Percentiles rank a stretch among this genome's conserved stretches.
These are phyloP conservation scores for Agapostemon virescens DNA, from an alignment of 2,888 invertebrate genomes.

Conservation along the genomic window DNA sequence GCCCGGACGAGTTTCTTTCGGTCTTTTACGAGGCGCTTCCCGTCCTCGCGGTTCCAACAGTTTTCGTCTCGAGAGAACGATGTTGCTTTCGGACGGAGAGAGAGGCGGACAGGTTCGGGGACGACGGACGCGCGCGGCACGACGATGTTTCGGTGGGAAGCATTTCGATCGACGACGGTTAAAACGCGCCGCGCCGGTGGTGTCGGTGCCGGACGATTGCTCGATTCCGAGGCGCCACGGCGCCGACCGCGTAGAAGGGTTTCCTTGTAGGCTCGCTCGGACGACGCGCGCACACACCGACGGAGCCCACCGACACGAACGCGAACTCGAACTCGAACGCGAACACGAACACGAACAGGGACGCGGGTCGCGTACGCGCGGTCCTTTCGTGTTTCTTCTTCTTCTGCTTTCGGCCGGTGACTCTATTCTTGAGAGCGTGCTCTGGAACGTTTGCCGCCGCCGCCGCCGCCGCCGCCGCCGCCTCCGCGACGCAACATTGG, in stretches of 20 bases:
- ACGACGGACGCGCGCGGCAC: neutral
- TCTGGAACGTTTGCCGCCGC: neutral
- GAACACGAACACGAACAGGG: neutral
- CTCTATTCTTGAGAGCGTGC: slow-evolving; percentile 17
- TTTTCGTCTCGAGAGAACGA: slow-evolving; percentile 8
- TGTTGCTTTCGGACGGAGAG: neutral
- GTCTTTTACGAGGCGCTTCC: slow-evolving; percentile 25
- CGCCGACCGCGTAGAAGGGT: slow-evolving; percentile 80
- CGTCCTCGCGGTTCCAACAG: slow-evolving; percentile 7
- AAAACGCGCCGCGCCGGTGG: slow-evolving; percentile 32
- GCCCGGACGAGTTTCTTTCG: slow-evolving; percentile 34
- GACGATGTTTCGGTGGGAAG: neutral
- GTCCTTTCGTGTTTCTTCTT: neutral
- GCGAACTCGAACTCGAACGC: neutral
- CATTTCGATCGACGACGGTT: slow-evolving; percentile 31
- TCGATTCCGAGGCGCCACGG: slow-evolving; percentile 78
- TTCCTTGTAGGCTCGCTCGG: slow-evolving; percentile 78
- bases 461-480: too few relatives aligned
- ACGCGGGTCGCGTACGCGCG: neutral
- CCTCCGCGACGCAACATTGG: neutral
- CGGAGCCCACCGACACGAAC: slow-evolving; percentile 23
- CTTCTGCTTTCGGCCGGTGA: neutral
- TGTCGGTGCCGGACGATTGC: slow-evolving; percentile 42
- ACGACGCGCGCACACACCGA: slow-evolving; percentile 19
- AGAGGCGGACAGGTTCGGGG: slow-evolving; percentile 1